Percentiles rank a stretch among this genome's conserved stretches.
These are phyloP conservation scores for Lochmaea capreae DNA, from an alignment of 2,888 invertebrate genomes.

Conservation along the genomic window DNA sequence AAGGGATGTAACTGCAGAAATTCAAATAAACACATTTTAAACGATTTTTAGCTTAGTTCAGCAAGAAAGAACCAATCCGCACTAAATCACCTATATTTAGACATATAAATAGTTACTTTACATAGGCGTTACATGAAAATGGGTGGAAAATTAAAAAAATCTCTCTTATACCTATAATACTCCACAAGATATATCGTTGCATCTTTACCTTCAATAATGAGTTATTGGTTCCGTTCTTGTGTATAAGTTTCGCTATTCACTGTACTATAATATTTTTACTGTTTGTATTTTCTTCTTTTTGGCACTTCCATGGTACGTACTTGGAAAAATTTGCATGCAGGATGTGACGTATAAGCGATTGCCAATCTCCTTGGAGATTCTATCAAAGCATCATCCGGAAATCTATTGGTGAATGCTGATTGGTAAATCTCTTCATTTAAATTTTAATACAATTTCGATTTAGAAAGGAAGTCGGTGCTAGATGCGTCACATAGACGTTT, in stretches of 20 bases:
- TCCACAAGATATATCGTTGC: background rate
- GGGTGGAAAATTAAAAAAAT: background rate
- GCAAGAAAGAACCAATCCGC: constrained; percentile 48
- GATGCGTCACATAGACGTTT: constrained; percentile 52
- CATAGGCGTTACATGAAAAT: background rate
- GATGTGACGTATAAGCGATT: constrained; percentile 65
- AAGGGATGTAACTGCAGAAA: constrained; percentile 53
- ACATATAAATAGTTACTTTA: constrained; percentile 55
- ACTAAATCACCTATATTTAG: constrained; percentile 58
- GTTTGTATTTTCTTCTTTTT: background rate
- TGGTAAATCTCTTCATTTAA: constrained; percentile 66
- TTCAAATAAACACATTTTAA: constrained; percentile 64
- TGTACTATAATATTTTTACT: too few relatives aligned
- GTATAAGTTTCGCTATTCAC: too few relatives aligned
- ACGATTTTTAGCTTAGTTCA: constrained; percentile 58
- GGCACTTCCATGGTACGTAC: constrained; percentile 11
- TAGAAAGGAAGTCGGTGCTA: constrained; percentile 53
- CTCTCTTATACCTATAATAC: too few relatives aligned
- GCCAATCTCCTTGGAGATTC: constrained; percentile 62
- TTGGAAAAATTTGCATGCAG: constrained; percentile 63
- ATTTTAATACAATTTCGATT: constrained; percentile 63
- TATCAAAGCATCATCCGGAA: constrained; percentile 61
- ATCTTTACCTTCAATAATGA: too few relatives aligned
- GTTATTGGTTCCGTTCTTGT: too few relatives aligned
- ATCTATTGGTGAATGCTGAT: constrained; percentile 65